These are phyloP conservation scores for Cosmorhoe ocellata DNA, from an alignment of 2,888 invertebrate genomes.

Conservation along the genomic window DNA sequence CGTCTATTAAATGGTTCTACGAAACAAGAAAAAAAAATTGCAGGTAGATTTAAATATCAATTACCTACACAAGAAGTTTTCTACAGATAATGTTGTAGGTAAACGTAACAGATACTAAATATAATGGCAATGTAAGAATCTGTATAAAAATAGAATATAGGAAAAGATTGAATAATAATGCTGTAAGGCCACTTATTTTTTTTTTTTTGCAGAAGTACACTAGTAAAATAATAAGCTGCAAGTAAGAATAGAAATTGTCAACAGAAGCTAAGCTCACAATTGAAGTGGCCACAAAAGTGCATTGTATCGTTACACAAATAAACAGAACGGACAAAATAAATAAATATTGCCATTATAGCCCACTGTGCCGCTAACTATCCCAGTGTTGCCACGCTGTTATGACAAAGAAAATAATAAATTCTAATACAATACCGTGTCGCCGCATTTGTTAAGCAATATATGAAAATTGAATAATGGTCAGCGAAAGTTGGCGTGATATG, in stretches of 20 bases:
- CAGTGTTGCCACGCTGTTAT: slow-evolving; percentile 51
- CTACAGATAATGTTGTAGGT: too few relatives aligned
- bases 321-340: slow-evolving; percentile 66
- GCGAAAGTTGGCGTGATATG: slow-evolving; percentile 48
- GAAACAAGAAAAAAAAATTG: too few relatives aligned
- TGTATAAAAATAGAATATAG: too few relatives aligned
- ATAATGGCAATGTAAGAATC: too few relatives aligned
- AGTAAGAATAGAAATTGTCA: slow-evolving; percentile 30
- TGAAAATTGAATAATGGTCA: slow-evolving; percentile 52
- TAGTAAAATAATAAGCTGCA: too few relatives aligned
- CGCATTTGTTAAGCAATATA: slow-evolving; percentile 78
- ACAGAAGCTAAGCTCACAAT: slow-evolving; percentile 42
- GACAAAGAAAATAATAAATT: slow-evolving; percentile 76
- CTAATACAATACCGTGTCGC: slow-evolving; percentile 65
- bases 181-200: too few relatives aligned
- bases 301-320: slow-evolving; percentile 48
- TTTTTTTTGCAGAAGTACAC: too few relatives aligned
- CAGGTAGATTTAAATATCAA: too few relatives aligned
- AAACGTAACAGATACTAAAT: too few relatives aligned
- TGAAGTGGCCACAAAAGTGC: slow-evolving; percentile 52
- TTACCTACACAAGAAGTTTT: too few relatives aligned
- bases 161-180: too few relatives aligned
- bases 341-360: slow-evolving; percentile 60
- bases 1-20: too few relatives aligned
- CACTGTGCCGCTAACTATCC: slow-evolving; percentile 53